phyloP scores from a whole-genome alignment of 2,797 vertebrate genomes.

The Danio albolineatus region DNA sequence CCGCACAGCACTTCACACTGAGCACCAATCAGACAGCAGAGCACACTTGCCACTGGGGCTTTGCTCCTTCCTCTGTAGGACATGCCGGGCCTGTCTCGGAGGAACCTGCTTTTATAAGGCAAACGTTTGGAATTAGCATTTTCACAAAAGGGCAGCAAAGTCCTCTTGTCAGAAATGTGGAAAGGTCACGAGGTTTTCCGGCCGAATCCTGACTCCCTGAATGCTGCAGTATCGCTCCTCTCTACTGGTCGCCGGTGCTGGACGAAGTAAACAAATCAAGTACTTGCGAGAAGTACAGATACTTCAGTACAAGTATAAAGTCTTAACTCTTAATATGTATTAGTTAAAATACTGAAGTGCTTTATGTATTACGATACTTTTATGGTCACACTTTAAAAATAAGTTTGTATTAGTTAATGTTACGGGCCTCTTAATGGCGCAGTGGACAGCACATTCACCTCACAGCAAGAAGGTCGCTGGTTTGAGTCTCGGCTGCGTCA shows the following conservation, averaged over 20 bases:
- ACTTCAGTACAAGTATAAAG: no score
- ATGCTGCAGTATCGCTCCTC: slow-evolving; percentile 23
- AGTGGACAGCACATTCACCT: no score
- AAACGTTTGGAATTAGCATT: slow-evolving; percentile 78
- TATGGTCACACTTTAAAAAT: no score
- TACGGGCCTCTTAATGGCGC: no score
- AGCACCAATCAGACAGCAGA: slow-evolving; percentile 38
- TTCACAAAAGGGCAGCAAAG: slow-evolving; percentile 79
- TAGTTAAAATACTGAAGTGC: no score
- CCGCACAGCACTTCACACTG: slow-evolving; percentile 5
- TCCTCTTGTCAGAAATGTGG: slow-evolving; percentile 76
- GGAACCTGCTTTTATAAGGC: slow-evolving; percentile 70
- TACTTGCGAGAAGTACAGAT: no score
- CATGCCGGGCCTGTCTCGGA: slow-evolving; percentile 67
- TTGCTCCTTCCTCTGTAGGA: slow-evolving; percentile 64
- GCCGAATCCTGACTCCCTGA: slow-evolving; percentile 70
- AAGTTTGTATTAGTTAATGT: no score
- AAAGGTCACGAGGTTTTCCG: slow-evolving; percentile 83
- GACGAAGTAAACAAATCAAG: no score
- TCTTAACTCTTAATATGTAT: no score
- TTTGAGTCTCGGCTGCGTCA: no score
- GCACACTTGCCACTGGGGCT: slow-evolving; percentile 60
- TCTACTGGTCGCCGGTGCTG: slow-evolving; percentile 61
- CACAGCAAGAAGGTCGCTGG: no score
- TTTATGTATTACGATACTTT: no score